Percentiles rank a stretch among this genome's conserved stretches.
These are phyloP conservation scores for Hyaena hyaena DNA, from an alignment of 2,113 vertebrate genomes.

Conservation along the genomic window DNA sequence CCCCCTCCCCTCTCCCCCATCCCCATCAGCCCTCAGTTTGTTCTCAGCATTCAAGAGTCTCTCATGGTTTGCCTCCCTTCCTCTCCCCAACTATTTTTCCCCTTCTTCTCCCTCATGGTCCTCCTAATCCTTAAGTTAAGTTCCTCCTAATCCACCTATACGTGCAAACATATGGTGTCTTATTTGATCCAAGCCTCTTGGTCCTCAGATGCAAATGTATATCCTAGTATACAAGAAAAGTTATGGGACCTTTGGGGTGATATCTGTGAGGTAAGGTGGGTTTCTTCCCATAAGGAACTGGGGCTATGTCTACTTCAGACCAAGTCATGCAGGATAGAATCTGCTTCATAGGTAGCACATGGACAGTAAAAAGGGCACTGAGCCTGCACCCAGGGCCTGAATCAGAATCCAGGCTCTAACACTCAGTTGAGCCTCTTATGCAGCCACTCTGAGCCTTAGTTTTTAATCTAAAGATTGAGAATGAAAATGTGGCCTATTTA, in stretches of 20 bases:
- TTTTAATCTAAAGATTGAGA: background rate
- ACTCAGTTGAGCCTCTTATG: background rate
- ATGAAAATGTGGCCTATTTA: background rate
- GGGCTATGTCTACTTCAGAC: background rate
- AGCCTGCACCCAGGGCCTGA: background rate
- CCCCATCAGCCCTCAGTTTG: too few relatives aligned
- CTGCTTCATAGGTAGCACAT: background rate
- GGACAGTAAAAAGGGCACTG: background rate
- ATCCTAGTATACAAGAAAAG: background rate
- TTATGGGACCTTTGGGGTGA: background rate
- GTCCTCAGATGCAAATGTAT: background rate
- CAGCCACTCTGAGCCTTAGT: background rate
- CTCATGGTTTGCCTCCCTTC: too few relatives aligned
- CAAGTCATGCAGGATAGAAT: background rate
- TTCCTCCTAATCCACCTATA: too few relatives aligned
- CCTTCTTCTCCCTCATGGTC: too few relatives aligned
- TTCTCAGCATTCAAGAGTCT: too few relatives aligned
- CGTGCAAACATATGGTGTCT: too few relatives aligned
- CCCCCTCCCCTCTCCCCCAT: too few relatives aligned
- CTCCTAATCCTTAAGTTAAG: too few relatives aligned
- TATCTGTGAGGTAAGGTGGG: background rate
- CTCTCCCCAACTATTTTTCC: too few relatives aligned
- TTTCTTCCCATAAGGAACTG: background rate
- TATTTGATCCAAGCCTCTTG: background rate
- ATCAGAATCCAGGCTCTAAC: background rate